phyloP scores from a whole-genome alignment of 2,888 invertebrate genomes.

The Resseliella maxima region DNA sequence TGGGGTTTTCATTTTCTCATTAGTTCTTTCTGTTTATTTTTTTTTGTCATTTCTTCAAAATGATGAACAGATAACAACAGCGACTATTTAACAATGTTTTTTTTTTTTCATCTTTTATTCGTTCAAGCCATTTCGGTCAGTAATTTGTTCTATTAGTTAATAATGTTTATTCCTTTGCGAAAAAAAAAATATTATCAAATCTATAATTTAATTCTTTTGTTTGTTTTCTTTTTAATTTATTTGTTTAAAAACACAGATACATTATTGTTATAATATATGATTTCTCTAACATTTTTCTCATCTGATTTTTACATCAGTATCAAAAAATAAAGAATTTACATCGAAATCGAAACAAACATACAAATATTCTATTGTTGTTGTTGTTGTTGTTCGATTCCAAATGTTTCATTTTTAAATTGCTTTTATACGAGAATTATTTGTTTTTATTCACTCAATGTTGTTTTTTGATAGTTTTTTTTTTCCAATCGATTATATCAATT shows the following conservation, averaged over 20 bases:
- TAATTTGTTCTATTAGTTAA: no score
- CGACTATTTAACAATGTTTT: conserved; percentile 41
- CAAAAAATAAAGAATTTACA: not conserved
- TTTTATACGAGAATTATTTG: not conserved
- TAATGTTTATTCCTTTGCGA: not conserved
- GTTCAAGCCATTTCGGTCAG: no score
- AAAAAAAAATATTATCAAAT: conserved; percentile 15
- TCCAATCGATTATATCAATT: not conserved
- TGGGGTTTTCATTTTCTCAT: not conserved
- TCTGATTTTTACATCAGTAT: not conserved
- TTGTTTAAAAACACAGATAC: not conserved
- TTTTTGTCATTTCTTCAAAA: not conserved
- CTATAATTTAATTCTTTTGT: not conserved
- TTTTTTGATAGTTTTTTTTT: not conserved
- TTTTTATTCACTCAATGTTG: not conserved
- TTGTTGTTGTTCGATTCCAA: not conserved
- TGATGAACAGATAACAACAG: conserved; percentile 34
- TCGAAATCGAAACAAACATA: not conserved
- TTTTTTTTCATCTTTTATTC: not conserved
- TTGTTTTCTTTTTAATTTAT: not conserved
- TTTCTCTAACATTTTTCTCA: not conserved
- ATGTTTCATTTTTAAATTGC: not conserved
- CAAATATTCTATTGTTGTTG: no score
- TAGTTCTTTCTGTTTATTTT: not conserved
- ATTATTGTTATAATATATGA: conserved; percentile 8